These are phyloP conservation scores for Cheilosia variabilis DNA, from an alignment of 2,888 invertebrate genomes.

Conservation along the genomic window DNA sequence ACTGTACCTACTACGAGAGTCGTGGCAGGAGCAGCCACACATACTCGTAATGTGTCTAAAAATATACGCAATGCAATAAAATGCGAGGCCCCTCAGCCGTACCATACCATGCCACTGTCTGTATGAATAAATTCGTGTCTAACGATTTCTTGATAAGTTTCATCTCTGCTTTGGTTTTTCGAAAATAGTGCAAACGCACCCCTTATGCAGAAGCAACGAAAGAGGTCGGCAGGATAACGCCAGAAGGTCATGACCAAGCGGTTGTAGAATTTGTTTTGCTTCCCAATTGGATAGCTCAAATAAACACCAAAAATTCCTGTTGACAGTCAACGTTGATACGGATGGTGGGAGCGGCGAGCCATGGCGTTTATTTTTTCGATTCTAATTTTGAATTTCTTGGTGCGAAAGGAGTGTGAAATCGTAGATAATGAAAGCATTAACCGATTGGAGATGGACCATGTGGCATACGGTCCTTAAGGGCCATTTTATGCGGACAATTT, in stretches of 20 bases:
- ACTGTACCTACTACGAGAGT: neutral
- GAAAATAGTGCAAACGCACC: neutral
- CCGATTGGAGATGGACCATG: too few species aligned
- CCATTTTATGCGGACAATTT: too few species aligned
- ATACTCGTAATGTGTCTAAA: constrained; percentile 41
- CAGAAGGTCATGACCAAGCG: constrained; percentile 45
- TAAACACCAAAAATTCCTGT: constrained; percentile 3
- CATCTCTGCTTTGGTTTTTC: neutral
- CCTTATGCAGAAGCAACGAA: neutral
- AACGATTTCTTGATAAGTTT: constrained; percentile 20
- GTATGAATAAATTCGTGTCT: constrained; percentile 15
- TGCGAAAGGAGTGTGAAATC: too few species aligned
- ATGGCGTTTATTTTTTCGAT: neutral
- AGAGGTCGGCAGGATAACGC: constrained; percentile 37
- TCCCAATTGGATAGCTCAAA: constrained; percentile 7
- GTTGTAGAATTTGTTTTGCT: neutral
- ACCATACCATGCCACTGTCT: neutral
- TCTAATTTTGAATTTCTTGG: too few species aligned
- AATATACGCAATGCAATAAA: constrained; percentile 52
- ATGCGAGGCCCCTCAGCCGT: constrained; percentile 14
- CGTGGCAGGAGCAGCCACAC: neutral
- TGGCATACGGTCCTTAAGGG: too few species aligned
- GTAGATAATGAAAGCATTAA: too few species aligned
- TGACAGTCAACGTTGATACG: constrained; percentile 9
- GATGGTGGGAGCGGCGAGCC: neutral